Evolutionary conservation across 2,797 vertebrate genomes (phyloP).

Genomic region (Myotis vivesi): DNA sequence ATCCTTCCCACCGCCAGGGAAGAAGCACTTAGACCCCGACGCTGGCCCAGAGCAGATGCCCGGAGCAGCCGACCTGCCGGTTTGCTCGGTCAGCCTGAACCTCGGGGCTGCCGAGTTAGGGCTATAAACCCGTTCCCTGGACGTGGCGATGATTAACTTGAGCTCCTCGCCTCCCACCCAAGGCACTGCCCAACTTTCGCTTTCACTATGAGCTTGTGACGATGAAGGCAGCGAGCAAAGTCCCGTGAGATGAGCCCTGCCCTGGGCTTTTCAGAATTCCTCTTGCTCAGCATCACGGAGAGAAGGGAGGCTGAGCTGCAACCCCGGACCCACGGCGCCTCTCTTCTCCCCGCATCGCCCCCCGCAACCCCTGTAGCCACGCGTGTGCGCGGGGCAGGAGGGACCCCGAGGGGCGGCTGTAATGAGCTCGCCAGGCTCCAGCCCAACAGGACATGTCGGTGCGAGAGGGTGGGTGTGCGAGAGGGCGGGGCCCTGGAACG

Average conservation of each 20-base stretch:
- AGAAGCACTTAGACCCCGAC: background rate
- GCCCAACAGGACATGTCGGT: background rate
- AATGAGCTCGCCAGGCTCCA: background rate
- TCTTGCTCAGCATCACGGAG: background rate
- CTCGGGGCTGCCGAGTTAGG: background rate
- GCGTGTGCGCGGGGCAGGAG: background rate
- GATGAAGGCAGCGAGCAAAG: background rate
- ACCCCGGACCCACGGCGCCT: background rate
- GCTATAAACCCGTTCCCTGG: background rate
- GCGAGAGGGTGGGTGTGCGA: rapidly evolving
- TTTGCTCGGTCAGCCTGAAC: too few relatives aligned
- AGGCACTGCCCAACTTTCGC: background rate
- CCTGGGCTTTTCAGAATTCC: background rate
- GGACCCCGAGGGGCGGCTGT: background rate
- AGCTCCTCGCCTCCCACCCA: too few relatives aligned
- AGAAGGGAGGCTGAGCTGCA: background rate
- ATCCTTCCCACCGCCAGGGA: background rate
- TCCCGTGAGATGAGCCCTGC: background rate
- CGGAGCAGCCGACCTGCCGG: background rate
- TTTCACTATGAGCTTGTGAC: background rate
- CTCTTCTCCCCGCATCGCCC: rapidly evolving
- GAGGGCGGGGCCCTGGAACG: background rate
- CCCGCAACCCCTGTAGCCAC: too few relatives aligned
- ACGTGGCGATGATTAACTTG: background rate
- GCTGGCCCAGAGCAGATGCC: background rate